Evolutionary conservation across 2,797 vertebrate genomes (phyloP), one percentile per base, ranked within the genome.

Genomic region (Dermochelys coriacea): DNA sequence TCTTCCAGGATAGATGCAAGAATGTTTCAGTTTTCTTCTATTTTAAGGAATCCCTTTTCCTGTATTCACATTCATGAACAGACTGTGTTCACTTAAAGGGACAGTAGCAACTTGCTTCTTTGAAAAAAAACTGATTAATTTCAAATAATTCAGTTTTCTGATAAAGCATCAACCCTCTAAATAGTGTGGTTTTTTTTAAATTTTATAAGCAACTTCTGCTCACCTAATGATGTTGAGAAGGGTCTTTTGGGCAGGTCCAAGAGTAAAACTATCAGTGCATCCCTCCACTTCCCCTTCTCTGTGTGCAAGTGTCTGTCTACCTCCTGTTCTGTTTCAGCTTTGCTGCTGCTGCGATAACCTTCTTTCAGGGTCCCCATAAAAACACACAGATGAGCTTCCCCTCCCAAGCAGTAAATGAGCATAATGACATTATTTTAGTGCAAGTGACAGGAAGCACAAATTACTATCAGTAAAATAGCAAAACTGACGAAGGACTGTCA

Each of bases 261-360:
- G 23, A 90, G 0, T 3, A 83, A 8, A 27, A 64, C 10, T 6
- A 49, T 6, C 8, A 50, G 45, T 8, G n/a, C 3, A 61, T 61
- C 27, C 34, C 15, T 34, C 52, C 1, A 37, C 6, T 34, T 51
- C 21, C 59, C 29, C 5, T 34, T 80, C 23, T 45, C 1, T 61
- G 12, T 16, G 0, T 19, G 19, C 34, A 88, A 34, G 3, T 29
- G 16, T 59, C 77, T 77, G 3, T 5, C 80, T 4, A 37, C 49
- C 59, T 15, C 19, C 64, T 34, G 8, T 3, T 19, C 50, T 31
- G 54, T 19, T 14, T 23, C 18, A 86, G 71, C 21, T 86, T 68
- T 34, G 11, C 49, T 82, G 41, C 5, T 0, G 0, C 37, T 19
- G 6, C 31, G 59, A 59, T 54, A 1, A 78, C 1, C 2, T 64